Evolutionary conservation across 2,888 invertebrate species (phyloP).

Genomic region (Caenorhabditis japonica): DNA sequence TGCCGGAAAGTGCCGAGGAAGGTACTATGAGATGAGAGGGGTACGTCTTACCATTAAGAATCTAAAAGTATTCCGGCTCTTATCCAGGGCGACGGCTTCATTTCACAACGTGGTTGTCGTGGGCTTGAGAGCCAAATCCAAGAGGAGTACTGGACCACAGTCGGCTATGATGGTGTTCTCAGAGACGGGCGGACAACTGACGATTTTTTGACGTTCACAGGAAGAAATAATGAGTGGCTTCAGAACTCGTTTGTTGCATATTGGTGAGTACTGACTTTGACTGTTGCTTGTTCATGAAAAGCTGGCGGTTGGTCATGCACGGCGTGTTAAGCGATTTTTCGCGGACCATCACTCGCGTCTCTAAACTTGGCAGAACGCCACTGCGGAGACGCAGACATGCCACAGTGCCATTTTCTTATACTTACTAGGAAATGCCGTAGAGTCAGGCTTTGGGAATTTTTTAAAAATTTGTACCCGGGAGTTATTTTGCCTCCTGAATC

Average conservation of each 20-base stretch:
- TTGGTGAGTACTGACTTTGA: conserved; percentile 56
- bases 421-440: too few relatives aligned
- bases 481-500: too few relatives aligned
- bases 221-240: conserved; percentile 35
- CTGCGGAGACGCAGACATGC: not conserved
- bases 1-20: conserved; percentile 30
- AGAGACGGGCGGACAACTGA: conserved; percentile 52
- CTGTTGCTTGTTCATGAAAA: too few relatives aligned
- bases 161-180: conserved; percentile 64
- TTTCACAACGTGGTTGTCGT: conserved; percentile 35
- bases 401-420: too few relatives aligned
- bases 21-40: conserved; percentile 37
- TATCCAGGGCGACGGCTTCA: conserved; percentile 35
- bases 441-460: too few relatives aligned
- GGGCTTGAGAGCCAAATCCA: conserved; percentile 53
- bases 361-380: not conserved
- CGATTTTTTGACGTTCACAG: conserved; percentile 63
- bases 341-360: too few relatives aligned
- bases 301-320: too few relatives aligned
- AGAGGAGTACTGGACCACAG: conserved; percentile 67
- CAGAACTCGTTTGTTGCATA: conserved; percentile 59
- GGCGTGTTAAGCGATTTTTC: too few relatives aligned
- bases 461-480: too few relatives aligned
- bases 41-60: not conserved
- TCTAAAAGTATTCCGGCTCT: not conserved